Conservation (phyloP, 2,888 invertebrate genomes). For the Leptopilina syphax region DNA sequence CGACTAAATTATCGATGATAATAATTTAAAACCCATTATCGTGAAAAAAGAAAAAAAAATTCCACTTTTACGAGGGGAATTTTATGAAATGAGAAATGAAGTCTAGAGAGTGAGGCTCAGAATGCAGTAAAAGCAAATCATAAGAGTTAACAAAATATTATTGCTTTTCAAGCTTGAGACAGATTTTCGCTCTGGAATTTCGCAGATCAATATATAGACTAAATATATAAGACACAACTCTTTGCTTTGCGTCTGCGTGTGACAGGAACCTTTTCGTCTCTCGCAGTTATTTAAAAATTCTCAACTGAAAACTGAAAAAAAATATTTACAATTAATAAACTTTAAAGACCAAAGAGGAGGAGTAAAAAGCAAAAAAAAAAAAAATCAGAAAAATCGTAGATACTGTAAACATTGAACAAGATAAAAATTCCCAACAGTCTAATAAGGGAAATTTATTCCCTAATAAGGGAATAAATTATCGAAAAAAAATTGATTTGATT, state of each 20-base stretch:
- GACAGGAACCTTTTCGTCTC: neutral
- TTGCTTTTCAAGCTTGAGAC: conserved; percentile 4
- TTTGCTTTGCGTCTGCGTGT: conserved; percentile 1
- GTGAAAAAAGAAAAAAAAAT: neutral
- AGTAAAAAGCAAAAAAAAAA: too few relatives aligned
- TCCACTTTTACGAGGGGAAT: neutral
- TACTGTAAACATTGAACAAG: too few relatives aligned
- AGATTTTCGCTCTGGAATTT: conserved; percentile 24
- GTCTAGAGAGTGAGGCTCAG: neutral
- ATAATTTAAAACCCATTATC: too few relatives aligned
- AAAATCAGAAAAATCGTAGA: too few relatives aligned
- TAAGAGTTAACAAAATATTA: conserved; percentile 13
- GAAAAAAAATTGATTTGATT: neutral
- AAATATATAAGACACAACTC: conserved; percentile 20
- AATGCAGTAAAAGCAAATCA: conserved; percentile 1
- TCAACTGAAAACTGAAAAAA: neutral
- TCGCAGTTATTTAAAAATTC: neutral
- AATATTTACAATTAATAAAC: neutral
- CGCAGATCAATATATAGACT: conserved; percentile 39
- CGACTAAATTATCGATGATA: too few relatives aligned
- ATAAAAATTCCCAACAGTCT: neutral
- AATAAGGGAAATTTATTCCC: neutral
- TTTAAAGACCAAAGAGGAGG: neutral
- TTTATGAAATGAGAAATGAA: neutral
- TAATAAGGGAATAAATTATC: neutral